Base-by-base conservation (phyloP, 2,113 vertebrate species). In the Cynoglossus semilaevis region DNA sequence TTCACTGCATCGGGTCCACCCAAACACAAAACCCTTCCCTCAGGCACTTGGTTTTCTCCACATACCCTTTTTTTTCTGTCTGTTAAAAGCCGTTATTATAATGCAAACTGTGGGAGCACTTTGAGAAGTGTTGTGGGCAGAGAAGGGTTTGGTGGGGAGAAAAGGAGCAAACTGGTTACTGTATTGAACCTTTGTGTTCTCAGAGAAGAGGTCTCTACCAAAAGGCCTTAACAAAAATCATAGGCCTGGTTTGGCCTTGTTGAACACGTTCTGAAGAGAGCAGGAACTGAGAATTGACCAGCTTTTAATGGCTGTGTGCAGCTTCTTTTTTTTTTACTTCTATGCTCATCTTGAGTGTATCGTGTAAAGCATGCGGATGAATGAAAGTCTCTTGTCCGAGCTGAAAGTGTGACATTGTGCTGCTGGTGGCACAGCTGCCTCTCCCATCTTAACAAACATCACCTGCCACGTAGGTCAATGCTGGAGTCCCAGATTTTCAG, bases 21-120 rank as follows among this genome's bases (percentile, higher is more conserved):
- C 80, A 58, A 80, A 83, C 73, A 89, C 72, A 87, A 76, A 87
- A 85, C 77, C 79, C 51, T 77, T 71, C 67, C 76, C 72, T 52
- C 4, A 60, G 76, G 69, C 67, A 71, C 70, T 77, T 79, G 67
- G 67, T 77, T 80, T 72, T 77, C 68, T 72, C 17, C 54, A 79
- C 74, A 75, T 82, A 69, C 2, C 84, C 60, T 70, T 80, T 82
- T 85, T 87, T 77, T 85, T 67, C n/a, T 74, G 65, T 85, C 76
- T 67, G 76, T 77, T 83, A 79, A 85, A 84, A 65, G 72, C 45
- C 68, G 76, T 79, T 82, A 90, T 89, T 88, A 83, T 88, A 74
- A 89, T 86, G 86, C 83, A 83, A 88, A 87, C 72, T 67, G 77
- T 81, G 77, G 82, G 79, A 80, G 76, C 82, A 60, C 75, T 79